Conservation (phyloP, 2,888 invertebrate species). For the Lepidochitona cinerea region DNA sequence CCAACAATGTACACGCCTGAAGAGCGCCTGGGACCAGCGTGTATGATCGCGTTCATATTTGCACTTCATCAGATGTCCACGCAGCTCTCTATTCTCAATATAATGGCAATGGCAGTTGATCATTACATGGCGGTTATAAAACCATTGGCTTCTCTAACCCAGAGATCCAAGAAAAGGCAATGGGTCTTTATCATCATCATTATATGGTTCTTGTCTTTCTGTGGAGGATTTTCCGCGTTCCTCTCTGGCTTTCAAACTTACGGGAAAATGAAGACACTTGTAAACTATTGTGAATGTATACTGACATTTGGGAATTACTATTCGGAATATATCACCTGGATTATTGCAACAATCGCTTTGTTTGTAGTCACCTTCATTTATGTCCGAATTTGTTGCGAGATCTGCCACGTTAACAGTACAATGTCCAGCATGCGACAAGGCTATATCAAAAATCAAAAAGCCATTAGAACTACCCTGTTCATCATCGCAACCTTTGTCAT, state of each 20-base stretch:
- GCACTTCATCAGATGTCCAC: conserved; percentile 52
- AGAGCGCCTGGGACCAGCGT: conserved; percentile 39
- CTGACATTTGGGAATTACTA: conserved; percentile 44
- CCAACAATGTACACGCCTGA: conserved; percentile 19
- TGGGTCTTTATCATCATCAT: conserved; percentile 38
- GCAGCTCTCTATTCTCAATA: conserved; percentile 50
- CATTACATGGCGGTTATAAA: conserved; percentile 55
- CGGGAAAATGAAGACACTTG: conserved; percentile 14
- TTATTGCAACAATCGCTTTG: conserved; percentile 45
- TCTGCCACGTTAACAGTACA: conserved; percentile 31
- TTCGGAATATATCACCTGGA: conserved; percentile 52
- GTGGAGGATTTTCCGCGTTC: conserved; percentile 45
- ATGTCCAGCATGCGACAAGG: conserved; percentile 32
- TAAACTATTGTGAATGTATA: conserved; percentile 59
- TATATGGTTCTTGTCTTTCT: conserved; percentile 44
- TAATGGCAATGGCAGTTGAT: conserved; percentile 53
- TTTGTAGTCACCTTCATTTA: conserved; percentile 51
- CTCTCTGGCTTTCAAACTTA: conserved; percentile 20
- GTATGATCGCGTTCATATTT: conserved; percentile 45
- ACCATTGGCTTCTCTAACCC: conserved; percentile 42
- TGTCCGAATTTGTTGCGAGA: conserved; percentile 48
- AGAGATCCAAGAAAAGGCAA: conserved; percentile 37
- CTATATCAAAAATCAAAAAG: conserved; percentile 46
- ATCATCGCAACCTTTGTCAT: conserved; percentile 55
- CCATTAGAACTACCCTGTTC: conserved; percentile 53